A percentile compares a stretch with the other conserved stretches of the same genome.
phyloP scores from a whole-genome alignment of 2,888 invertebrate genomes.

The Iselma pallidipennis region DNA sequence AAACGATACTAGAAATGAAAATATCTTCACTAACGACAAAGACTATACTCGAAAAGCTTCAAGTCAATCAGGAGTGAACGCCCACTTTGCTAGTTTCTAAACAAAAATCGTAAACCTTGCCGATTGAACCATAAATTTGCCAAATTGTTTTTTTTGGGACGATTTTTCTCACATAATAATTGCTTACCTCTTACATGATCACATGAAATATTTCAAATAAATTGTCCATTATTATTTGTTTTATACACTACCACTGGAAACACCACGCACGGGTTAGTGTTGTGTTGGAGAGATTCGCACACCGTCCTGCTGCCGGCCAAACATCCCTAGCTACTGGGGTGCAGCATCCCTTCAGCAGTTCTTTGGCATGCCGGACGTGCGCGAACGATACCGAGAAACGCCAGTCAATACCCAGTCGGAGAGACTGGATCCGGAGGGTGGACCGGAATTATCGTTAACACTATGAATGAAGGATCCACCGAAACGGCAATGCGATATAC shows the following conservation, averaged over 20 bases:
- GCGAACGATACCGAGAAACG: constrained; percentile 46
- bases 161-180: background rate
- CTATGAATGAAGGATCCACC: constrained; percentile 35
- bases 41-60: constrained; percentile 9
- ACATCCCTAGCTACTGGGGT: constrained; percentile 52
- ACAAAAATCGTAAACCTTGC: constrained; percentile 4
- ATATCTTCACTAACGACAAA: constrained; percentile 7
- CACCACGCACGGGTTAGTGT: constrained; percentile 28
- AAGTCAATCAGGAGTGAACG: constrained; percentile 35
- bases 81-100: constrained; percentile 37
- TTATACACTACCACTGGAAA: constrained; percentile 23
- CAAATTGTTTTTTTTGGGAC: background rate
- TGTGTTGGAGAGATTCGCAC: constrained; percentile 3
- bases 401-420: constrained; percentile 52
- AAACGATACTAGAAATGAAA: background rate
- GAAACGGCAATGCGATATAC: constrained; percentile 24
- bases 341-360: constrained; percentile 50
- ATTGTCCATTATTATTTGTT: constrained; percentile 15
- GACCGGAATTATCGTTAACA: constrained; percentile 41
- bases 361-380: constrained; percentile 44
- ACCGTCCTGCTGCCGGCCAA: constrained; percentile 31
- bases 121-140: background rate
- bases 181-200: constrained; percentile 46
- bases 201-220: constrained; percentile 10
- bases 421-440: constrained; percentile 44